Base-by-base conservation (phyloP, 1,140 invertebrate species). In the Achatina immaculata region DNA sequence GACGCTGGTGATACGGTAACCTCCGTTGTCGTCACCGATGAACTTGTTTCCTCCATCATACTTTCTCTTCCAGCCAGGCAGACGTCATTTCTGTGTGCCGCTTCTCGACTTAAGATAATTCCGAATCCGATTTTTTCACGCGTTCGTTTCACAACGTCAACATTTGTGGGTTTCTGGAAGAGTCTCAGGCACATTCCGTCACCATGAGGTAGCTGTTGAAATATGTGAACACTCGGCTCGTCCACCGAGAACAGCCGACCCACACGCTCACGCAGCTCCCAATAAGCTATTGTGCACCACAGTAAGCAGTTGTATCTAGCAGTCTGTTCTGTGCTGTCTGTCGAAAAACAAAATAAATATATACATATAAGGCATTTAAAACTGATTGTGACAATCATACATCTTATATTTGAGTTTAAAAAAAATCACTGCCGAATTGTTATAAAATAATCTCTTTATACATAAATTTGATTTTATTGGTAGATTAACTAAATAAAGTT, bases 251-350 rank as follows among this genome's bases (percentile, higher is more conserved):
- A 96, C 85, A 95, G 93, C 40, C 95, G 93, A 36, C 96, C 96
- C 51, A 97, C 95, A 36, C 96, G 93, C 84, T 94, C 93, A 40
- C 94, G 92, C 83, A 95, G 88, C 92, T 98, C 96, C 96, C 96
- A 98, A 90, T 97, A 98, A 11, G 96, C 96, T 74, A 98, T 90
- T 81, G 94, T 94, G 90, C 96, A 97, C 96, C 96, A 98, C 58
- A 62, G n/a, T 62, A 34, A 31, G 58, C 58, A 62, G 28, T 62
- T 28, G 42, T 83, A 82, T 31, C 16, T 38, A 34, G 19, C 7
- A 36, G 34, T 40, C 9, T 77, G 77, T 58, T 62, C 77, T 11
- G 69, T 40, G 19, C 24, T 55, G 19, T 51, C 62, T 78, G 48
- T 62, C 9, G 31, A 28, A 31, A 62, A 16, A 38, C 28, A 51